Conservation (phyloP, 2,888 invertebrate genomes). For the Euclidia mi region DNA sequence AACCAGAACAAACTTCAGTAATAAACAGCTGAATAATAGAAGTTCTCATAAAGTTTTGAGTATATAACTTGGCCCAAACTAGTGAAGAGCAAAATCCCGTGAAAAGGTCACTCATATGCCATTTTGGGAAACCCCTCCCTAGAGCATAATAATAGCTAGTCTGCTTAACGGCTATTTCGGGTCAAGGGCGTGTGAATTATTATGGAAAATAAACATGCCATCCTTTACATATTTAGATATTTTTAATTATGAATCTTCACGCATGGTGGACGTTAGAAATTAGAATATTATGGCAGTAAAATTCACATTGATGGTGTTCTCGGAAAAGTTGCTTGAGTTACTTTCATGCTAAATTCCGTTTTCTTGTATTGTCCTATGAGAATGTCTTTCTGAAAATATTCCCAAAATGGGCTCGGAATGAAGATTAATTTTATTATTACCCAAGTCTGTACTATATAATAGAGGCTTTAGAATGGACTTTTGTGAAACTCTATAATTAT, state of each 20-base stretch:
- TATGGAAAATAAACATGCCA: slow-evolving; percentile 25
- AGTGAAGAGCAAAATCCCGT: slow-evolving; percentile 36
- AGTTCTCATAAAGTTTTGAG: slow-evolving; percentile 34
- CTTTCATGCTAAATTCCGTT: too few relatives aligned
- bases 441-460: too few relatives aligned
- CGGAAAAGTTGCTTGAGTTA: too few relatives aligned
- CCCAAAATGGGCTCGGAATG: too few relatives aligned
- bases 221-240: not conserved
- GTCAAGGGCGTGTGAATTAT: slow-evolving; percentile 32
- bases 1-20: slow-evolving; percentile 38
- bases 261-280: not conserved
- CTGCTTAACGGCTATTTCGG: slow-evolving; percentile 39
- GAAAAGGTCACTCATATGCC: slow-evolving; percentile 53
- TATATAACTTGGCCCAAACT: slow-evolving; percentile 40
- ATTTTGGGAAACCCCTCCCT: slow-evolving; percentile 49
- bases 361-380: too few relatives aligned
- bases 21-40: slow-evolving; percentile 43
- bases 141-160: slow-evolving; percentile 35
- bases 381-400: too few relatives aligned
- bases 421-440: too few relatives aligned
- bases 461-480: too few relatives aligned
- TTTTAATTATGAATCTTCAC: not conserved
- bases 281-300: too few relatives aligned
- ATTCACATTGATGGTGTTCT: too few relatives aligned
- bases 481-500: too few relatives aligned